phyloP scores from a whole-genome alignment of 2,888 invertebrate genomes.

The Nasonia oneida region DNA sequence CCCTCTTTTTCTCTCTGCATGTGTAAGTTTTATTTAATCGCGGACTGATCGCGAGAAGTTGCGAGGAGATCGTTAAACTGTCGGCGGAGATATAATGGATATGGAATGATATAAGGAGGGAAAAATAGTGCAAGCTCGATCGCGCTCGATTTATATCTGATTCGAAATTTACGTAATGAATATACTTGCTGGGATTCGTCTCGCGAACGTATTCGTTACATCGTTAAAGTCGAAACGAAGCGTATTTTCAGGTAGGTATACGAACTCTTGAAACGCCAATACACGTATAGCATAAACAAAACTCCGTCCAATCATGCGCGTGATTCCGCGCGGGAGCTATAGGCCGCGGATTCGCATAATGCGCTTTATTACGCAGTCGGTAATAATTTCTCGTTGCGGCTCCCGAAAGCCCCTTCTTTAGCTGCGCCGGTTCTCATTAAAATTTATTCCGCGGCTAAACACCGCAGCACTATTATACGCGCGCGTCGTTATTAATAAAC shows the following conservation, averaged over 20 bases:
- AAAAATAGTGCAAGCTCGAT: not conserved
- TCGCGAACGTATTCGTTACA: too few species aligned
- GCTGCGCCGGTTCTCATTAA: not conserved
- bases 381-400: conserved; percentile 18
- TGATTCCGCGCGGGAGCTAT: not conserved
- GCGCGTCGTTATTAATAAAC: conserved; percentile 36
- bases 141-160: not conserved
- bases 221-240: too few species aligned
- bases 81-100: not conserved
- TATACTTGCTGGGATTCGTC: too few species aligned
- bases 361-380: not conserved
- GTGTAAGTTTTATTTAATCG: not conserved
- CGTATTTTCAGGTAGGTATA: not conserved
- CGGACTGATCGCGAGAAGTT: not conserved
- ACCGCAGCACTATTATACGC: not conserved
- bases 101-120: not conserved
- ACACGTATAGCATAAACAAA: not conserved
- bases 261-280: not conserved
- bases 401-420: not conserved
- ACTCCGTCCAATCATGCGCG: not conserved
- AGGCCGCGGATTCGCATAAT: not conserved
- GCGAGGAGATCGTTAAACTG: not conserved
- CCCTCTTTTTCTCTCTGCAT: too few species aligned
- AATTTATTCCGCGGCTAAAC: not conserved
- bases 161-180: not conserved